Percentiles rank a stretch among this genome's conserved stretches.
Evolutionary conservation across 2,113 vertebrate genomes (phyloP).

Genomic region (Tamias sibiricus): DNA sequence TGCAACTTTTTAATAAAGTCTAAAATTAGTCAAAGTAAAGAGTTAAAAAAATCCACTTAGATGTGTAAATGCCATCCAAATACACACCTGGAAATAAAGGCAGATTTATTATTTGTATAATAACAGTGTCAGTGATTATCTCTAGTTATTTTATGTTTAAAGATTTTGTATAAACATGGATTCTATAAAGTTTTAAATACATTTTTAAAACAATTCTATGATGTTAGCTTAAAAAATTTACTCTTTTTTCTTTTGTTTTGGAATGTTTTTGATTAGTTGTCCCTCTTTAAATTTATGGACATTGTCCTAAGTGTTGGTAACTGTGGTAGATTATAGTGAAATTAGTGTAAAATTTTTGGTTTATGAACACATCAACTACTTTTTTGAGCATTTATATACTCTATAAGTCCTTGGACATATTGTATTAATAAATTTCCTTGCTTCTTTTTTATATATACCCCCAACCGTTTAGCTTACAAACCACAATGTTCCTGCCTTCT

Average conservation of each 20-base stretch:
- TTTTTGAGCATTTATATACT: slow-evolving; percentile 25
- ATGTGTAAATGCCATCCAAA: background rate
- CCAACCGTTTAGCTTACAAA: background rate
- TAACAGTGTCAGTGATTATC: background rate
- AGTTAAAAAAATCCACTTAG: background rate
- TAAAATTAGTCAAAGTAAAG: slow-evolving; percentile 1
- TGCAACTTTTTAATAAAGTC: background rate
- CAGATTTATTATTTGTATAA: slow-evolving; percentile 40
- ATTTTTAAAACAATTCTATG: background rate
- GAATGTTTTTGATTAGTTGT: background rate
- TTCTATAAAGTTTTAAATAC: slow-evolving; percentile 38
- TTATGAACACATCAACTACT: background rate
- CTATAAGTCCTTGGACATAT: background rate
- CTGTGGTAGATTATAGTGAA: background rate
- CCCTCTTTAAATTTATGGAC: slow-evolving; percentile 4
- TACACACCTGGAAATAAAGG: slow-evolving; percentile 11
- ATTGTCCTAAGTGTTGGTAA: background rate
- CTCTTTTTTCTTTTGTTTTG: background rate
- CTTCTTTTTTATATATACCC: background rate
- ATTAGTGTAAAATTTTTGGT: background rate
- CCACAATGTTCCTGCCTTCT: slow-evolving; percentile 33
- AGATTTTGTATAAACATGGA: slow-evolving; percentile 5
- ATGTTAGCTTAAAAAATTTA: background rate
- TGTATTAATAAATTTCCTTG: background rate
- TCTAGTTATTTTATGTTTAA: slow-evolving; percentile 54